Conservation (phyloP, 1,140 invertebrate genomes). For the Hypsibius dujardini region DNA sequence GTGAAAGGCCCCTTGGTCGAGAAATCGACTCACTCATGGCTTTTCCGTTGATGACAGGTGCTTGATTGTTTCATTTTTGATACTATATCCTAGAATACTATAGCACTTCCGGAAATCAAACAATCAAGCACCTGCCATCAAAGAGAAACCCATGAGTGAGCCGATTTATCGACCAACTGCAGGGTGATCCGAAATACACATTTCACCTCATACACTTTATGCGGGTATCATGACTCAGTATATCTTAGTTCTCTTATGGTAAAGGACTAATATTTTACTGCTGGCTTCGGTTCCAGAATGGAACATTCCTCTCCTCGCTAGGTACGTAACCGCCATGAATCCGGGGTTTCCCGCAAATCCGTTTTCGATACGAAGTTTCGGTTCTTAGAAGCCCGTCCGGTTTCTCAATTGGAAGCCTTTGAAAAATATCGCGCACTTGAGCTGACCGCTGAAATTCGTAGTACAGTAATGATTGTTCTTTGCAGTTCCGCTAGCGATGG, state of each 20-base stretch:
- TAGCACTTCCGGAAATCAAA: background rate
- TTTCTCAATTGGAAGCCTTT: background rate
- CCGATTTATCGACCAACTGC: too few relatives aligned
- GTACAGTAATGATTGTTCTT: background rate
- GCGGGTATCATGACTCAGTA: background rate
- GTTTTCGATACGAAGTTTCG: background rate
- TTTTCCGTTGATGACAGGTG: too few relatives aligned
- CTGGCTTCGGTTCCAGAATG: background rate
- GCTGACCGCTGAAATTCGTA: background rate
- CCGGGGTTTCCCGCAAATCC: background rate
- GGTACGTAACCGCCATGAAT: background rate
- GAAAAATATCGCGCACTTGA: too few relatives aligned
- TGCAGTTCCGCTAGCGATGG: background rate
- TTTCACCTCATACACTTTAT: too few relatives aligned
- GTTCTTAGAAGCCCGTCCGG: background rate
- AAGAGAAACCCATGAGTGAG: too few relatives aligned
- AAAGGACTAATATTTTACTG: background rate
- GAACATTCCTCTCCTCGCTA: conserved; percentile 5
- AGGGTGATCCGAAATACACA: too few relatives aligned
- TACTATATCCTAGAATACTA: too few relatives aligned
- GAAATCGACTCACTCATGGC: too few relatives aligned
- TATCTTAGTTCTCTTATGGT: background rate
- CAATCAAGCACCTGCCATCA: too few relatives aligned
- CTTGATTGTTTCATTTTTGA: too few relatives aligned
- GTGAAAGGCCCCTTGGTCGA: too few relatives aligned